phyloP scores from a whole-genome alignment of 1,140 invertebrate species.

The Drosophila miranda region DNA sequence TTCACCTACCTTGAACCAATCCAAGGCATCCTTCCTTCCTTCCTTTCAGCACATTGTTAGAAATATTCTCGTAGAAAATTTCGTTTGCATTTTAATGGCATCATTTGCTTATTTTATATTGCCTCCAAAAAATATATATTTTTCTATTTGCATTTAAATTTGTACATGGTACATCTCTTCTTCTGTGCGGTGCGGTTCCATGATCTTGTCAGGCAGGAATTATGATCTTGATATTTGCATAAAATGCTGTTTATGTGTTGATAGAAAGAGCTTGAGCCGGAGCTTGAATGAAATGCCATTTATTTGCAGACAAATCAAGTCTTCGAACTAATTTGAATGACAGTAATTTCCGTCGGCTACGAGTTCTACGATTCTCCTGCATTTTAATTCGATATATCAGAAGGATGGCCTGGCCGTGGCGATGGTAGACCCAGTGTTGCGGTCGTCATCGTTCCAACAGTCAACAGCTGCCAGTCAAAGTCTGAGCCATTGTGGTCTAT shows the following conservation, averaged over 20 bases:
- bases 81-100: conserved; percentile 71
- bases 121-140: conserved; percentile 31
- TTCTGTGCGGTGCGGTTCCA: conserved; percentile 17
- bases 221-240: conserved; percentile 11
- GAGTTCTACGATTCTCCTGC: conserved; percentile 6
- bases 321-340: conserved; percentile 33
- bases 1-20: too few species aligned
- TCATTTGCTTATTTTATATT: conserved; percentile 65
- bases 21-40: background rate
- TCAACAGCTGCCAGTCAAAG: conserved; percentile 65
- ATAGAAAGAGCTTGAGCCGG: conserved; percentile 6
- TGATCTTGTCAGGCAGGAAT: conserved; percentile 34
- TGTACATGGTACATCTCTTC: too few species aligned
- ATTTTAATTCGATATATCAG: conserved; percentile 71
- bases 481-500: conserved; percentile 27
- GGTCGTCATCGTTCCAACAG: conserved; percentile 2
- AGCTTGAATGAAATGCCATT: conserved; percentile 46
- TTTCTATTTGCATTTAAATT: conserved; percentile 71
- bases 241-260: conserved; percentile 19
- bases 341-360: conserved; percentile 49
- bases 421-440: background rate
- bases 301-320: conserved; percentile 41
- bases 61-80: conserved; percentile 26
- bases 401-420: conserved; percentile 19
- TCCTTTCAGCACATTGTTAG: conserved; percentile 22